Evolutionary conservation across 92 coral and sea anemone species (phyloP), one percentile per base, ranked within the genome.

Genomic region (Epizoanthus rinbou): DNA sequence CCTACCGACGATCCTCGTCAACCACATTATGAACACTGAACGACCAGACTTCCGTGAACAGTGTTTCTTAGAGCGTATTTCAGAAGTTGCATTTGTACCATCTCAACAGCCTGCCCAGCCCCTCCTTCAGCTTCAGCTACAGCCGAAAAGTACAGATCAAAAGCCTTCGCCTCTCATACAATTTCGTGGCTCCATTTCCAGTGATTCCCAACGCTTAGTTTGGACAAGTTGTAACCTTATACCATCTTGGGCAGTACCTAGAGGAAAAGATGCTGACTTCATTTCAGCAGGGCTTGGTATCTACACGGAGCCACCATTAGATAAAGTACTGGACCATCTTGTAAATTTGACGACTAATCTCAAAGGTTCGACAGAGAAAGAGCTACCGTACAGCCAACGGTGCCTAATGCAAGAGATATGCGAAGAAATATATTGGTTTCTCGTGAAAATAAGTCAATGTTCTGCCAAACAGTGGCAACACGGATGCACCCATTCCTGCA

Each of bases 371-470:
- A 87, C 66, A 28, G 90, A 92, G 50, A 66, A 74, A 22, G 93
- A 92, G 57, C 35, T 88, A 57, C 89, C 89, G n/a, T 19, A 81
- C 74, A 54, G 54, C 10, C 64, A 63, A 63, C 89, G 90, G 1
- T 17, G 50, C 7, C 63, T 86, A 11, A 74, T 93, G 24, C 35
- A 57, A 2, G 28, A 85, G 37, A 76, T 95, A 3, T 82, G 84
- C 91, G 52, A 53, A 35, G 79, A 82, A 37, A 87, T 90, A 7
- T 95, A 91, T 75, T 22, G 39, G 22, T 93, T 90, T 75, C 85
- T 95, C 16, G 63, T 37, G 37, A 21, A 43, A 15, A 18, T 14
- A 15, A 76, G 91, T 81, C 8, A 57, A 0, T 81, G 89, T 74
- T 64, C 72, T 64, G 59, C 70, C 18, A 59, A 59, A 18, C 80